Base-by-base conservation (phyloP, 2,888 invertebrate species). In the Chloromyia formosa region DNA sequence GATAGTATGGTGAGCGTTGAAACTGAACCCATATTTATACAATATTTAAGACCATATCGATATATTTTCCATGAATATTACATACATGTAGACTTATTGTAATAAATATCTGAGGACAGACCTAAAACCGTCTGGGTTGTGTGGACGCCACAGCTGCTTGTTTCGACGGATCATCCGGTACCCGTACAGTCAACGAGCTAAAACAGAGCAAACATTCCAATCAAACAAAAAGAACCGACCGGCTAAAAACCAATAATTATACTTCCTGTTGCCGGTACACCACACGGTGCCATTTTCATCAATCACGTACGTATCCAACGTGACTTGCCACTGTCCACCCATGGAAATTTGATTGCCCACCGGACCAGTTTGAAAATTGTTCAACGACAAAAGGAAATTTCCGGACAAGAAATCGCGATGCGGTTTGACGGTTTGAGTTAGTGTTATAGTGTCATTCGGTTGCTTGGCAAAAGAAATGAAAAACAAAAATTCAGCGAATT, bases 391-490 rank as follows among this genome's bases (percentile, higher is more conserved):
- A 68, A 98, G 87, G 85, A 97, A 97, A 84, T 95, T 95, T 0
- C 95, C 94, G 0, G 94, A 93, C 85, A 98, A 96, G 87, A 97
- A 97, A 83, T 98, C 97, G 35, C 95, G 92, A 81, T 96, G 94
- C 0, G 97, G 97, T 10, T 91, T 89, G 1, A 96, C 95, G 0
- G 92, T 93, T 84, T 96, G 95, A 27, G 91, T 92, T 72, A 94
- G 87, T 0, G 87, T 87, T 9, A 89, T 85, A 0, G 81, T 83
- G 71, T 86, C 86, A 64, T 79, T 83, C 20, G 78, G 73, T n/a
- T 80, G 78, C 78, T 80, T n/a, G 2, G 12, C 16, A 56, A 10
- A 20, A 0, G 14, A 66, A 49, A 54, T 20, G 16, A 27, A 1
- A 12, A 69, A 69, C 7, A 27, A 69, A 35, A 2, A 35, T 58